Base-by-base conservation (phyloP, 2,113 vertebrate genomes). In the Catharus fuscescens region DNA sequence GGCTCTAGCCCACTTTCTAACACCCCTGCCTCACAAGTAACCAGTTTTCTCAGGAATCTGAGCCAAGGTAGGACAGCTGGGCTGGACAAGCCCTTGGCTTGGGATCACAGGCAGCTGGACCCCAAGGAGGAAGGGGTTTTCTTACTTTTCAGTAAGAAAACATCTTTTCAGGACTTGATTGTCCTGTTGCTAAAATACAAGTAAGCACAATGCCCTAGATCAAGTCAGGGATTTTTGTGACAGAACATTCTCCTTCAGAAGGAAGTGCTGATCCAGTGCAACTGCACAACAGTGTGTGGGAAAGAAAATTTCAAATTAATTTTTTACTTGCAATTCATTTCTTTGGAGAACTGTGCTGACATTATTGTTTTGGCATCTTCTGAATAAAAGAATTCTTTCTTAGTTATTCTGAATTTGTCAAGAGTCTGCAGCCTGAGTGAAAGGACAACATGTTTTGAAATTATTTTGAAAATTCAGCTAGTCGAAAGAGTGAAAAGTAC, bases 281-380 rank as follows among this genome's bases (percentile, higher is more conserved):
- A 80, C 40, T 32, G 25, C 54, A 71, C 70, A 92, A 61, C 20
- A 38, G 31, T 21, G 25, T 88, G 25, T 28, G n/a, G 19, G 28
- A 67, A 91, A 86, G 20, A 62, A 86, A 85, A 71, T 94, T 92
- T 83, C 34, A 77, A 47, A 70, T 74, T 1, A 62, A 71, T 88
- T 86, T 93, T 73, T 67, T 78, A 9, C 87, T 89, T 89, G 50
- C 34, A 92, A 78, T 73, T 53, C 4, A 48, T 88, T 85, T 82
- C 21, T 94, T 80, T 77, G 67, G 54, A 95, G 59, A 83, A 44
- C 16, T 44, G 24, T 80, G 14, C 71, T 88, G 71, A 70, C 62
- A 34, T 92, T 82, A 72, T 65, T 93, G 62, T 77, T 97, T 95
- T 96, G 92, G 83, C 88, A 42, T 62, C 76, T 83, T 72, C 86